Conservation (phyloP, 1,140 invertebrate species). For the Sarcophaga bullata region DNA sequence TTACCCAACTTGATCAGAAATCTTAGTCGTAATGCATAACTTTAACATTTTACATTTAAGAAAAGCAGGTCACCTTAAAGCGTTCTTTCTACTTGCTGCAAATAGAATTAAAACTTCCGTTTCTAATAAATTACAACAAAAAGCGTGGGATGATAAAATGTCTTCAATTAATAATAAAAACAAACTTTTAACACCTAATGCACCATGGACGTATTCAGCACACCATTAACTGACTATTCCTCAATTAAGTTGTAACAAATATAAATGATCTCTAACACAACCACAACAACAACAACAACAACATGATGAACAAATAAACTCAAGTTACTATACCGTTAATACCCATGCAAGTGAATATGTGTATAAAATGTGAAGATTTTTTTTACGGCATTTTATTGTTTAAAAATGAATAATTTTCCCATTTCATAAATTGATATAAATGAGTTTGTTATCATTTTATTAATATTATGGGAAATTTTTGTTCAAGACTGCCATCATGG, state of each 20-base stretch:
- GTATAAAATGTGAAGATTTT: neutral
- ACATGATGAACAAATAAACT: neutral
- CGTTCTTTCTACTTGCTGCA: too few species aligned
- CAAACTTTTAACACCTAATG: conserved; percentile 8
- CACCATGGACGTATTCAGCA: neutral
- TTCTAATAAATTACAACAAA: neutral
- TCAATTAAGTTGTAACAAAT: neutral
- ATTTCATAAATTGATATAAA: conserved; percentile 27
- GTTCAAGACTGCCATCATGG: neutral
- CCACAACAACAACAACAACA: neutral
- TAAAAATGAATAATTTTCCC: conserved; percentile 17
- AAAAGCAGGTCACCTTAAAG: too few species aligned
- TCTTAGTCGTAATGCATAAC: too few species aligned
- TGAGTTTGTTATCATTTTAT: conserved; percentile 12
- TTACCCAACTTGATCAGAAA: too few species aligned
- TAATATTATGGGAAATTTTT: conserved; percentile 30
- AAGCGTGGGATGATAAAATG: neutral
- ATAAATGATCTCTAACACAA: conserved; percentile 6
- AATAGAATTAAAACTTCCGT: neutral
- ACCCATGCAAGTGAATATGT: neutral
- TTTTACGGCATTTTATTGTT: neutral
- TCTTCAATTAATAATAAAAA: neutral
- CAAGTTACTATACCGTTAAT: neutral
- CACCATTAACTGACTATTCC: too few species aligned
- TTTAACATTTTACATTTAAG: too few species aligned